These are phyloP conservation scores for Eustalomyia histrio DNA, from an alignment of 2,888 invertebrate genomes.

Conservation along the genomic window DNA sequence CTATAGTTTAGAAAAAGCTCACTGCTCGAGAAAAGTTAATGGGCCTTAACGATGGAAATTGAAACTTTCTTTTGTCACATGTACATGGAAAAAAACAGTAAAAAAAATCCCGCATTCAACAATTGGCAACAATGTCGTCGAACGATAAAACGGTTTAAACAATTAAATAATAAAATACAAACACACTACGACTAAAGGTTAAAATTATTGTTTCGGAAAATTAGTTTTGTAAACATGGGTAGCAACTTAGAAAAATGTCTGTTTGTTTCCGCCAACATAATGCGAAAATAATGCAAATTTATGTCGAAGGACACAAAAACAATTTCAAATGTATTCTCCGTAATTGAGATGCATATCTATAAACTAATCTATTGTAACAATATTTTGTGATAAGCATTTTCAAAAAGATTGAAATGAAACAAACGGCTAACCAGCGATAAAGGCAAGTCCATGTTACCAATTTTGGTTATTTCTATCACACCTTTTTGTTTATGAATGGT, in stretches of 20 bases:
- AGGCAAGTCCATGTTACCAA: slow-evolving; percentile 39
- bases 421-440: background rate
- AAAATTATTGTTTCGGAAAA: slow-evolving; percentile 36
- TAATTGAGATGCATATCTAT: background rate
- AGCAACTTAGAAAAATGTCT: background rate
- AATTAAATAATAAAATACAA: slow-evolving; percentile 24
- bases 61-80: no score
- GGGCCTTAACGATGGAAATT: no score
- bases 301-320: no score
- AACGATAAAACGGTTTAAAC: background rate
- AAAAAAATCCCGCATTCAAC: no score
- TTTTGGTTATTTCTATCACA: slow-evolving; percentile 37
- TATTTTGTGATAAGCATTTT: background rate
- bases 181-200: slow-evolving; percentile 30
- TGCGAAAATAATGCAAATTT: background rate
- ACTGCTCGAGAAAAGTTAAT: no score
- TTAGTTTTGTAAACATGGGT: slow-evolving; percentile 51
- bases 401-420: no score
- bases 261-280: background rate
- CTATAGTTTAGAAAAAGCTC: no score
- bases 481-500: slow-evolving; percentile 16
- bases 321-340: slow-evolving; percentile 24
- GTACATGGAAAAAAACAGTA: no score
- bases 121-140: no score
- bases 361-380: slow-evolving; percentile 27